Conservation (phyloP, 2,797 vertebrate species). For the Coluber constrictor region DNA sequence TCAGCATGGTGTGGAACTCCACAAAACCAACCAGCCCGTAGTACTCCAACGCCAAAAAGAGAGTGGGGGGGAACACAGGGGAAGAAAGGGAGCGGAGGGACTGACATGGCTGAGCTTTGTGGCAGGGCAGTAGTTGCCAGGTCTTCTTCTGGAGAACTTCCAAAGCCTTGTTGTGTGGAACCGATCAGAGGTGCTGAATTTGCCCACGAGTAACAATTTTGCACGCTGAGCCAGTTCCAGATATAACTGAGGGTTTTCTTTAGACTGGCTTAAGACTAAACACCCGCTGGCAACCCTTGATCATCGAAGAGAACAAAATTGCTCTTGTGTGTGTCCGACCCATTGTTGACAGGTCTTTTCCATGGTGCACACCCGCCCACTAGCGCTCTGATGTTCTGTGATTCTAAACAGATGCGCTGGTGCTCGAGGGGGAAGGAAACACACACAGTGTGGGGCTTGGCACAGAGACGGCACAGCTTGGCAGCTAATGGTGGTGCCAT, state of each 20-base stretch:
- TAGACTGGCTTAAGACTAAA: not conserved
- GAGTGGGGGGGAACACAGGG: not conserved
- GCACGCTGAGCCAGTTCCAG: too few species aligned
- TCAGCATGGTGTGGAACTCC: not conserved
- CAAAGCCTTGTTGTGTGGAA: not conserved
- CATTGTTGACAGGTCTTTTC: not conserved
- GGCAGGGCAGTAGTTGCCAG: not conserved
- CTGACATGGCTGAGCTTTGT: not conserved
- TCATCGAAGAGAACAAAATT: not conserved
- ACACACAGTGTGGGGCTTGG: not conserved
- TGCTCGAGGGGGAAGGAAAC: not conserved
- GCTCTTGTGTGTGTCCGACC: too few species aligned
- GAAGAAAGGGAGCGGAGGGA: accelerated
- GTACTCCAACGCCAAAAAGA: not conserved
- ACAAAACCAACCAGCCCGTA: not conserved
- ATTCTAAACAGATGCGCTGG: constrained; percentile 38
- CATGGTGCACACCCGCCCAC: not conserved
- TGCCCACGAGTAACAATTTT: not conserved
- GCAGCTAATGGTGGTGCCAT: constrained; percentile 7
- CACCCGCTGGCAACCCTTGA: not conserved
- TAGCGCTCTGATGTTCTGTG: constrained; percentile 14
- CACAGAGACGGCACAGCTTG: not conserved
- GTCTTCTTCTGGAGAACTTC: not conserved
- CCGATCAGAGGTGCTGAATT: not conserved
- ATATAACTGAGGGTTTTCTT: not conserved